Base-by-base conservation (phyloP, 2,797 vertebrate species). In the Poecile montanus region DNA sequence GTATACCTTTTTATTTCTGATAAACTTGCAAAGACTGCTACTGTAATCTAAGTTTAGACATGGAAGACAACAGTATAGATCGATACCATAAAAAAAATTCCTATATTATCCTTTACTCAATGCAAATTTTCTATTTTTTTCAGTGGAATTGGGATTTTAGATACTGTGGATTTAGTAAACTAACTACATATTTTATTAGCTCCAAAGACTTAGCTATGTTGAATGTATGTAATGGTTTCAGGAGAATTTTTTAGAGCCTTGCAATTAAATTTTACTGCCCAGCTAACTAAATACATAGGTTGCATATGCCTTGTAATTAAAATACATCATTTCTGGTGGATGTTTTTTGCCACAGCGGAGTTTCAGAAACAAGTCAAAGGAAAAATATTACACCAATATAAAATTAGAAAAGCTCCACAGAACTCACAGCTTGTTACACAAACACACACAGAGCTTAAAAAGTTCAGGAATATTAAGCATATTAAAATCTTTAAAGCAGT, bases 251-350 rank as follows among this genome's bases (percentile, higher is more conserved):
- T 94, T 88, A 96, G 45, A 95, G 58, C 42, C 91, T 89, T 88
- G 74, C 68, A 83, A 94, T 96, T 96, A 95, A 96, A 88, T 93
- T 96, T 95, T 93, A 96, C 76, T 91, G 47, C 85, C 65, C 85
- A 94, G 75, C 81, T 96, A 97, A 91, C 63, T 88, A 63, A 96
- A 92, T 91, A 97, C 92, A 61, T n/a, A 79, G 40, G 73, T 76
- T 92, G 45, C 72, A 91, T 92, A 92, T 73, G 44, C 78, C 84
- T 84, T 83, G 76, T 95, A 96, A 92, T 97, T 96, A 97, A 97
- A 97, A 95, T 71, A 92, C 38, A 95, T 95, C 8, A 87, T 87
- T 94, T 85, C 94, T 96, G 84, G 60, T 88, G 89, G 93, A 97
- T 89, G 88, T 88, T 91, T 76, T 96, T 75, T 76, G 44, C 88